phyloP scores from a whole-genome alignment of 2,888 invertebrate species.

The Laothoe populi region DNA sequence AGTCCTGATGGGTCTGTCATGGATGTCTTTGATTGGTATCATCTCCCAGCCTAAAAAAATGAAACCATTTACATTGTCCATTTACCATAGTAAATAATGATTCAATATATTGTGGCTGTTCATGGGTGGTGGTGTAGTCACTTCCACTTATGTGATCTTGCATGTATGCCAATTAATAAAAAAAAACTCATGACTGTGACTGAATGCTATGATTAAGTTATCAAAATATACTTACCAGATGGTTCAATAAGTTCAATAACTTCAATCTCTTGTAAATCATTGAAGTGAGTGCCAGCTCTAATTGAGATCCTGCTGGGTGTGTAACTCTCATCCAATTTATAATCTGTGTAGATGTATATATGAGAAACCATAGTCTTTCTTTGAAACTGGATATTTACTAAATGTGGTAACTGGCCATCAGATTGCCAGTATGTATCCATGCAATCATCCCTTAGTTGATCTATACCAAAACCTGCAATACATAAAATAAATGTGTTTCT shows the following conservation, averaged over 20 bases:
- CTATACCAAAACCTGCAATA: conserved; percentile 96
- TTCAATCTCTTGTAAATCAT: conserved; percentile 98
- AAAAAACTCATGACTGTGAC: too few species aligned
- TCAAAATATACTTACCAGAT: conserved; percentile 87
- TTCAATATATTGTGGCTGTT: too few species aligned
- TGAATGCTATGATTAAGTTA: too few species aligned
- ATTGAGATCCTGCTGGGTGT: conserved; percentile 98
- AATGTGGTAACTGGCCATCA: conserved; percentile 98
- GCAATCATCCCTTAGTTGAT: conserved; percentile 97
- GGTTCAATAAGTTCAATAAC: conserved; percentile 97
- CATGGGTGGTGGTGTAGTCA: too few species aligned
- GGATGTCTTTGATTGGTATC: conserved; percentile 95
- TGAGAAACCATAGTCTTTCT: conserved; percentile 97
- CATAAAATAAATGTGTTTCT: too few species aligned
- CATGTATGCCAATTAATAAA: too few species aligned
- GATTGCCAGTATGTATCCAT: conserved; percentile 99
- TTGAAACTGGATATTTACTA: conserved; percentile 98
- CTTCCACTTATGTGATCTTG: too few species aligned
- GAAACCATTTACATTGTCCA: too few species aligned
- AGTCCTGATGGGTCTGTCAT: conserved; percentile 94
- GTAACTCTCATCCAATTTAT: conserved; percentile 99
- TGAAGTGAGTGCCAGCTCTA: conserved; percentile 97
- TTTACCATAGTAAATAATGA: too few species aligned
- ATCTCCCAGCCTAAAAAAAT: conserved; percentile 93
- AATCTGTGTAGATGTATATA: conserved; percentile 98